phyloP scores from a whole-genome alignment of 2,797 vertebrate genomes.

The Simalia tracyae region DNA sequence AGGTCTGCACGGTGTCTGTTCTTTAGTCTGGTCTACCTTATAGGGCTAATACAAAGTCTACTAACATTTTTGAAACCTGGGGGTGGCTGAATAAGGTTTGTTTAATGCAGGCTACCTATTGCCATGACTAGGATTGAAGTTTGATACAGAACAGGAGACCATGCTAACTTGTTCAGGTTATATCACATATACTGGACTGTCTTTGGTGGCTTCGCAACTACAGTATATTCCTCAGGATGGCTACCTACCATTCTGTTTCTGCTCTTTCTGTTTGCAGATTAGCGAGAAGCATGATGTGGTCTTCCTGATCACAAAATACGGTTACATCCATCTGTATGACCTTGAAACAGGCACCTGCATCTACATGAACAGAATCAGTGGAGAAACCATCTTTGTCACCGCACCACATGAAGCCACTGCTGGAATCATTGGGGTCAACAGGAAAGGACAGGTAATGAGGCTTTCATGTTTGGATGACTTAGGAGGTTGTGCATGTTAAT shows the following conservation, averaged over 20 bases:
- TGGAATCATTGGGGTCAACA: conserved; percentile 97
- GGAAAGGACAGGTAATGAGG: conserved; percentile 92
- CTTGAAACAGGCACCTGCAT: conserved; percentile 98
- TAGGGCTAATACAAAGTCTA: neutral
- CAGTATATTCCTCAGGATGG: neutral
- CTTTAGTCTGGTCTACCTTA: neutral
- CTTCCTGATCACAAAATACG: conserved; percentile 96
- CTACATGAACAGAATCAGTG: conserved; percentile 99
- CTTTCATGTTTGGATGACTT: neutral
- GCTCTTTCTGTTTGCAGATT: conserved; percentile 77
- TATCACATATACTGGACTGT: neutral
- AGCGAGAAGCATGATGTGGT: conserved; percentile 97
- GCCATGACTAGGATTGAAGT: neutral
- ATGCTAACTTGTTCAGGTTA: neutral
- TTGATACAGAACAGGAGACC: neutral
- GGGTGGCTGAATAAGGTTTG: neutral
- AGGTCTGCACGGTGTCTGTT: neutral
- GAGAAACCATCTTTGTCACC: conserved; percentile 98
- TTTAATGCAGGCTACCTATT: neutral
- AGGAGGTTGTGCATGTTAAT: too few relatives aligned
- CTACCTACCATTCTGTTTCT: neutral
- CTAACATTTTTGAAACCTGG: neutral
- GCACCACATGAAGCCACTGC: conserved; percentile 95
- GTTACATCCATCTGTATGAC: conserved; percentile 97
- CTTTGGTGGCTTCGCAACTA: neutral